These are phyloP conservation scores for Drosophila triauraria DNA, from an alignment of 1,140 invertebrate genomes.

Conservation along the genomic window DNA sequence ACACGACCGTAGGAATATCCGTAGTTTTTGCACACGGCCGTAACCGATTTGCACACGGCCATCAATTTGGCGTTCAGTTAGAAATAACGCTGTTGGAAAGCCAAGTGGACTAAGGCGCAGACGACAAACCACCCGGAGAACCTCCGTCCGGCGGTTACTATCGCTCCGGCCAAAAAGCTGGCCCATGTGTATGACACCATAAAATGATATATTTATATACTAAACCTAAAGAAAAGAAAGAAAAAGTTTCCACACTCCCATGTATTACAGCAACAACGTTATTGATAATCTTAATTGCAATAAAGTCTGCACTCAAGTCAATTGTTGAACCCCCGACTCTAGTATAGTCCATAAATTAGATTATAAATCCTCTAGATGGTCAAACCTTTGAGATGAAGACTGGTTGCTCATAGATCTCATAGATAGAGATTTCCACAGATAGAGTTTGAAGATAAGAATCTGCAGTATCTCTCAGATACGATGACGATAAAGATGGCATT, in stretches of 20 bases:
- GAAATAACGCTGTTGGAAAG: constrained; percentile 70
- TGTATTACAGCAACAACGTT: constrained; percentile 43
- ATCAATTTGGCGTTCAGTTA: constrained; percentile 54
- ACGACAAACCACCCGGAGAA: constrained; percentile 38
- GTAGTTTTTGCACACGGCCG: constrained; percentile 74
- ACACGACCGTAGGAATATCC: constrained; percentile 62
- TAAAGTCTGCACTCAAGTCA: constrained; percentile 39
- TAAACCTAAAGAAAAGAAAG: constrained; percentile 18
- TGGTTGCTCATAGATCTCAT: background rate
- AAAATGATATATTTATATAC: constrained; percentile 40
- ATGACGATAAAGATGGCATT: background rate
- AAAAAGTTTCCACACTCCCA: constrained; percentile 22
- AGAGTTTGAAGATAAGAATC: background rate
- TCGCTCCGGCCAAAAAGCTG: constrained; percentile 28
- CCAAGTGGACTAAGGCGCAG: constrained; percentile 63
- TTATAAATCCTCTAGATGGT: background rate
- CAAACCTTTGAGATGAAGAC: background rate
- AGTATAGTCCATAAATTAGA: constrained; percentile 51
- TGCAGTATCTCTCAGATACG: background rate
- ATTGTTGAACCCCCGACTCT: constrained; percentile 9
- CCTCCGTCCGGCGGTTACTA: constrained; percentile 62
- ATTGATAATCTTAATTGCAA: constrained; percentile 60
- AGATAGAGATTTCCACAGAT: background rate
- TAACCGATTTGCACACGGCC: constrained; percentile 61
- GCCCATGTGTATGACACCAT: constrained; percentile 31